These are phyloP conservation scores for Graptemys geographica DNA, from an alignment of 2,797 vertebrate genomes.

Conservation along the genomic window DNA sequence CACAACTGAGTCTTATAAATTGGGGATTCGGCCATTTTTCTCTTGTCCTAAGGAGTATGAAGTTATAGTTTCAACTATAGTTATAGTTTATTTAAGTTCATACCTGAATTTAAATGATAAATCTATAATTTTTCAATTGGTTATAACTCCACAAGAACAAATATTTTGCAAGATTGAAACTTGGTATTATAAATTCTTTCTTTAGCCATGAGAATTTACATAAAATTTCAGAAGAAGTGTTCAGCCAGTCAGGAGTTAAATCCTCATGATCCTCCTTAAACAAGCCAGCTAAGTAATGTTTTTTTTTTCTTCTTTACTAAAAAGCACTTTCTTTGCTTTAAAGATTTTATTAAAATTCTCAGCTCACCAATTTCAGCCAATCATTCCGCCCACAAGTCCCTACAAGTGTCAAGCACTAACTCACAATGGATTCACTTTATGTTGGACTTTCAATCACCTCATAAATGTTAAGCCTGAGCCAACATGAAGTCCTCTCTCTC, in stretches of 20 bases:
- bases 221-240: slow-evolving; percentile 6
- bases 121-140: slow-evolving; percentile 8
- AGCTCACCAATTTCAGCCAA: not conserved
- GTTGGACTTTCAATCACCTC: not conserved
- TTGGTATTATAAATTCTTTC: slow-evolving; percentile 27
- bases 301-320: not conserved
- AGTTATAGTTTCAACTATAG: not conserved
- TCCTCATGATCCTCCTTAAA: not conserved
- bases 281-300: not conserved
- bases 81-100: slow-evolving; percentile 28
- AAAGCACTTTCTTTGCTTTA: not conserved
- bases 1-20: slow-evolving; percentile 32
- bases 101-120: slow-evolving; percentile 39
- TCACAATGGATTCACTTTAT: not conserved
- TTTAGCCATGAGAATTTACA: slow-evolving; percentile 19
- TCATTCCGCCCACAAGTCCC: not conserved
- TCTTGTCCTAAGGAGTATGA: slow-evolving; percentile 58
- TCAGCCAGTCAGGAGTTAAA: slow-evolving; percentile 19
- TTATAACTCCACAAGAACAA: not conserved
- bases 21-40: slow-evolving; percentile 51
- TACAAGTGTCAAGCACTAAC: not conserved
- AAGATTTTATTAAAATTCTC: slow-evolving; percentile 11
- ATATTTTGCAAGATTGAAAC: slow-evolving; percentile 19
- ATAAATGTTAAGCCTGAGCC: not conserved
- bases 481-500: not conserved